Evolutionary conservation across 1,140 invertebrate genomes (phyloP), one percentile per base, ranked within the genome.

Genomic region (Drosophila sp.): DNA sequence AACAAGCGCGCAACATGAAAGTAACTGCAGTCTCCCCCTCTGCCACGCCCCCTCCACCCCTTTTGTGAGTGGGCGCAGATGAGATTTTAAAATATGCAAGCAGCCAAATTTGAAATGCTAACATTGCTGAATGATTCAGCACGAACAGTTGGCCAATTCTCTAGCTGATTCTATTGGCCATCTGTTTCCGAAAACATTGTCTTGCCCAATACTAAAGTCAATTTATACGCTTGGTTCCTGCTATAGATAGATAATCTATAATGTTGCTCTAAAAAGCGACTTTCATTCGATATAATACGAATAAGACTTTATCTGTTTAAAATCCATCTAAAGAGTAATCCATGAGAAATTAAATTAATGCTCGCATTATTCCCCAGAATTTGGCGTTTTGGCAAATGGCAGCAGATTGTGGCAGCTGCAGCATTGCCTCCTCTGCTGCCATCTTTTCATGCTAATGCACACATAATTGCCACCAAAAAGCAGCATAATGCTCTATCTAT

Each of bases 51-150:
- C 9, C 13, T 46, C 4, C 21, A 29, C 6, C 9, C 27, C n/a
- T n/a, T 29, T 2, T 18, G 29, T 4, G 9, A 13, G 6, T 32
- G 45, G 5, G 27, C 56, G 16, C 65, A 66, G 62, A 38, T 69
- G 50, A 58, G 61, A 51, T 65, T 56, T 32, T 87, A 72, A 87
- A 87, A 82, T 79, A 87, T 87, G 78, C 83, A 82, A 58, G 56
- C 63, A 59, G 72, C 79, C 53, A 69, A 73, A 87, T 87, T 87
- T 87, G 61, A 87, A 89, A 89, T 87, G 82, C 82, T 82, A 86
- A 86, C 78, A 87, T 70, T 78, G 46, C 65, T 58, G 40, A 48
- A 62, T 53, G 48, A 63, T 75, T 59, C 45, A 51, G 34, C 38
- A 36, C 18, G 14, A 38, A 41, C 56, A 34, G 32, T 43, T 16